A percentile compares a stretch with the other conserved stretches of the same genome.
Conservation (phyloP, 2,888 invertebrate species). For the Lepidochrysops patricia region DNA sequence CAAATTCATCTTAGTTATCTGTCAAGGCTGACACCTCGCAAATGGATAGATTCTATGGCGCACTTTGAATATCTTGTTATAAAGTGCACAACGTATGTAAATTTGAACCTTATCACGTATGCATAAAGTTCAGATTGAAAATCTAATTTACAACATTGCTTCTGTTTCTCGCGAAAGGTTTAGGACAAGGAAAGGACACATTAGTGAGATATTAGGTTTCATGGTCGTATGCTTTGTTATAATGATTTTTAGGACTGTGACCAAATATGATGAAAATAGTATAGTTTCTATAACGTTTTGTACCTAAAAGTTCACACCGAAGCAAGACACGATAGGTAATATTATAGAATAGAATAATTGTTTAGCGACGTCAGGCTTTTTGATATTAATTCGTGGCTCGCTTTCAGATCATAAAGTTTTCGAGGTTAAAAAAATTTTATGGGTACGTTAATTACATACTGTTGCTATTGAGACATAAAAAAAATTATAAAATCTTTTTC, state of each 20-base stretch:
- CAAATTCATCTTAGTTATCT: conserved; percentile 27
- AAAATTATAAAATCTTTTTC: too few species aligned
- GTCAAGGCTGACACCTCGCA: conserved; percentile 25
- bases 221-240: background rate
- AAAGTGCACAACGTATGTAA: conserved; percentile 11
- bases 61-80: conserved; percentile 20
- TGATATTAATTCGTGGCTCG: too few species aligned
- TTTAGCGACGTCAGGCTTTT: too few species aligned
- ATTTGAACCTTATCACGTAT: conserved; percentile 7
- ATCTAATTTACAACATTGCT: background rate
- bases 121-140: background rate
- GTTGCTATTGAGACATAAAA: too few species aligned
- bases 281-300: too few species aligned
- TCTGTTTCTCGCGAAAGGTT: background rate
- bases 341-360: too few species aligned
- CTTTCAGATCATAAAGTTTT: too few species aligned
- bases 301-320: too few species aligned
- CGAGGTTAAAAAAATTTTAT: too few species aligned
- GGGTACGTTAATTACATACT: too few species aligned
- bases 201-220: background rate
- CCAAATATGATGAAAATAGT: background rate
- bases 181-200: too few species aligned
- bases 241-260: background rate
- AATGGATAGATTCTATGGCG: conserved; percentile 23
- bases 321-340: too few species aligned